Percentiles rank a stretch among this genome's conserved stretches.
phyloP scores from a whole-genome alignment of 2,888 invertebrate species.

The Eupithecia exiguata region DNA sequence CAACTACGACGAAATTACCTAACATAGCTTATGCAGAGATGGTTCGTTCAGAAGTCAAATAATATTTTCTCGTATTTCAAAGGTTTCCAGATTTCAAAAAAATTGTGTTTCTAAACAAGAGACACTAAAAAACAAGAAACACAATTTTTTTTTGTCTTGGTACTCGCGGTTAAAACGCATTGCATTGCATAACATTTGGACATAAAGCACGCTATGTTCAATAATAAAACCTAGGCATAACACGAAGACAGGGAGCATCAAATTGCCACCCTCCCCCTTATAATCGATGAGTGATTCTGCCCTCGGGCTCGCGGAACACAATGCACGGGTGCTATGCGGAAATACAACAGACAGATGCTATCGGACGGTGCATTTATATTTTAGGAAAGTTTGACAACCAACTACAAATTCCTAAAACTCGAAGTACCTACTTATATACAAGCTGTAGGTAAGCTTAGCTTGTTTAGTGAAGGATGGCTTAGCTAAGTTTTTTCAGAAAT shows the following conservation, averaged over 20 bases:
- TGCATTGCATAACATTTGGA: background rate
- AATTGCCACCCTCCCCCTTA: slow-evolving; percentile 21
- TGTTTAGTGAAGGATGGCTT: no score
- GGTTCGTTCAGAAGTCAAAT: background rate
- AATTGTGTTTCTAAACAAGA: no score
- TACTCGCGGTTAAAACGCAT: background rate
- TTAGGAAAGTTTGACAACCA: background rate
- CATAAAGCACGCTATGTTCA: background rate
- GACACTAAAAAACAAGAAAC: no score
- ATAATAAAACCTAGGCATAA: background rate
- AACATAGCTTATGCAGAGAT: slow-evolving; percentile 13
- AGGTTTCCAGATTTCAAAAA: no score
- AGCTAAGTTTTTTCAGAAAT: no score
- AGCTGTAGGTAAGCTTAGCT: no score
- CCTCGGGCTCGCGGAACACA: slow-evolving; percentile 10
- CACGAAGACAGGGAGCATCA: slow-evolving; percentile 11
- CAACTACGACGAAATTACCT: slow-evolving; percentile 39
- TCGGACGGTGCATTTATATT: slow-evolving; percentile 7
- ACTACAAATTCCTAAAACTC: background rate
- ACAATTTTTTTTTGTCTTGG: no score
- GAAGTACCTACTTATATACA: background rate
- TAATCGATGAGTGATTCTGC: slow-evolving; percentile 23
- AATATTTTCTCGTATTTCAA: background rate
- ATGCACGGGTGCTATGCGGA: slow-evolving; percentile 26
- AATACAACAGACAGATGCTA: slow-evolving; percentile 22